These are phyloP conservation scores for Pseudococcus longispinus DNA, from an alignment of 2,888 invertebrate species.

Conservation along the genomic window DNA sequence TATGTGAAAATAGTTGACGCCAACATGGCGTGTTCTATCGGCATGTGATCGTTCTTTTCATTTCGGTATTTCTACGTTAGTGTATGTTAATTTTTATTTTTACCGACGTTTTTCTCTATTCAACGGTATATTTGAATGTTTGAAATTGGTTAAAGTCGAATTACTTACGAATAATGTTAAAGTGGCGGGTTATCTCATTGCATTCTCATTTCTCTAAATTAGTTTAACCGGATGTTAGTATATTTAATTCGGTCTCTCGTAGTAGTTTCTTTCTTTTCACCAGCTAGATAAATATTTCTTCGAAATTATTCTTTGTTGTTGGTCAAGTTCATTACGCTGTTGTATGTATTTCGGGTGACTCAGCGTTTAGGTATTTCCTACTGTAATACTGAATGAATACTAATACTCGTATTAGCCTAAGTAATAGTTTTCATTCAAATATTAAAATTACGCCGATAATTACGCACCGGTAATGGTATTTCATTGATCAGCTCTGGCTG, in stretches of 20 bases:
- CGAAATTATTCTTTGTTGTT: background rate
- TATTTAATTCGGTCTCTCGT: background rate
- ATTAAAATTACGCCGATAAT: background rate
- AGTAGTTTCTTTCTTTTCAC: background rate
- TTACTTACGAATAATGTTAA: background rate
- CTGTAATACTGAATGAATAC: background rate
- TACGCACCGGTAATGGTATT: background rate
- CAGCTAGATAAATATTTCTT: background rate
- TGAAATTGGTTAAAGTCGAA: too few relatives aligned
- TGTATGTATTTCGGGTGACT: background rate
- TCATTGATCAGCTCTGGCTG: background rate
- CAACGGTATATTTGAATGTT: background rate
- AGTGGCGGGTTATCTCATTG: background rate
- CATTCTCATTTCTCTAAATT: background rate
- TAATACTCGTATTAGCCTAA: background rate
- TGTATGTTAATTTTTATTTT: background rate
- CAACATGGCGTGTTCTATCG: constrained; percentile 57
- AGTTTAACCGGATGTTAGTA: constrained; percentile 38
- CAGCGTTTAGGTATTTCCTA: constrained; percentile 11
- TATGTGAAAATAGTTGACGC: constrained; percentile 45
- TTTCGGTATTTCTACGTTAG: background rate
- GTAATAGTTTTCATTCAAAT: background rate
- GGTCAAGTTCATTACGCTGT: background rate
- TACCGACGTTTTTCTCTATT: background rate
- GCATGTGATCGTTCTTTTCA: constrained; percentile 38